A percentile compares a stretch with the other conserved stretches of the same genome.
phyloP scores from a whole-genome alignment of 1,140 invertebrate genomes.

The Pentalonia nigronervosa region DNA sequence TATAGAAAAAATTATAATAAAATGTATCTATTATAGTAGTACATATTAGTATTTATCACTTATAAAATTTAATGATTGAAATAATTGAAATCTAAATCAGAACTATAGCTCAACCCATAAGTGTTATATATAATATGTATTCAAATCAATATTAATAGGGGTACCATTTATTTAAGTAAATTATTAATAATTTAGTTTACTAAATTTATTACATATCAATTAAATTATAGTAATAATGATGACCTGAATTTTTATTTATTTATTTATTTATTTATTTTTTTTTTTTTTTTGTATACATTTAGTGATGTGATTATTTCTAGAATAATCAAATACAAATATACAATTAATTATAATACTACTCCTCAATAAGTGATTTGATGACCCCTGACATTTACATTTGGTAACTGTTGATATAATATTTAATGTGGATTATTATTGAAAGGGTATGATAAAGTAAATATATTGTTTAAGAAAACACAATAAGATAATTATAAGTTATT shows the following conservation, averaged over 20 bases:
- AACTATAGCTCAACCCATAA: neutral
- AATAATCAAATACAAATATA: neutral
- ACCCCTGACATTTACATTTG: neutral
- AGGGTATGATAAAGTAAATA: neutral
- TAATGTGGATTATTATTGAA: neutral
- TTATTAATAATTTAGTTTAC: neutral
- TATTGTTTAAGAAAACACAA: neutral
- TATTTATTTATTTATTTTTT: too few relatives aligned
- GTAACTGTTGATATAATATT: neutral
- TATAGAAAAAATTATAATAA: neutral
- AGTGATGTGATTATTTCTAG: neutral
- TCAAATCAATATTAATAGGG: neutral
- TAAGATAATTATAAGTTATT: slow-evolving; percentile 18
- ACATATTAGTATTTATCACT: neutral
- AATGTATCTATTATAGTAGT: neutral
- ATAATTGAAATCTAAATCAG: neutral
- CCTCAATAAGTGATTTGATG: slow-evolving; percentile 14
- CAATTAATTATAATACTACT: neutral
- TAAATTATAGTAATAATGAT: neutral
- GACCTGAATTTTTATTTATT: neutral
- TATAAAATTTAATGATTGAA: neutral
- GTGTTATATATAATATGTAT: neutral
- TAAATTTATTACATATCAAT: neutral
- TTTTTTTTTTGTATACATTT: neutral
- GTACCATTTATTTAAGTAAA: neutral